A percentile compares a stretch with the other conserved stretches of the same genome.
These are phyloP conservation scores for Siniperca undulata DNA, from an alignment of 2,797 vertebrate species.

Conservation along the genomic window DNA sequence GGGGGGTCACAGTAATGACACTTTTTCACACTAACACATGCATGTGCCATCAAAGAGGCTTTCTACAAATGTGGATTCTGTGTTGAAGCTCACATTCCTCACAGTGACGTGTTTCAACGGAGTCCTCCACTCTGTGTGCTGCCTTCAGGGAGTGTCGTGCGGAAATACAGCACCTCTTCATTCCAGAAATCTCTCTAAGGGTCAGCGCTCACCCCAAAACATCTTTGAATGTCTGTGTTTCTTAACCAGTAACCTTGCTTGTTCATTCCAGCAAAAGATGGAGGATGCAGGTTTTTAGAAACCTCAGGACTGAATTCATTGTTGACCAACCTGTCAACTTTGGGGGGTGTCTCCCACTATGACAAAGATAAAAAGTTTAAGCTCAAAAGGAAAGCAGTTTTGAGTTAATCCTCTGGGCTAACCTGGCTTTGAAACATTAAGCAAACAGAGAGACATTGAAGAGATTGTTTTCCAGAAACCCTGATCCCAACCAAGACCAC, in stretches of 20 bases:
- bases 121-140: constrained; percentile 48
- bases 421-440: constrained; percentile 12
- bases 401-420: neutral
- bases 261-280: constrained; percentile 7
- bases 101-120: constrained; percentile 77
- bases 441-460: constrained; percentile 20
- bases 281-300: constrained; percentile 27
- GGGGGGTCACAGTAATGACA: neutral
- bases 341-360: neutral
- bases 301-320: neutral
- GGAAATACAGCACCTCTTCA: constrained; percentile 72
- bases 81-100: constrained; percentile 78
- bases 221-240: constrained; percentile 9
- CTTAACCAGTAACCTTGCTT: neutral
- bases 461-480: constrained; percentile 10
- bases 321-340: constrained; percentile 27
- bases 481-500: neutral
- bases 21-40: constrained; percentile 2
- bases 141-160: constrained; percentile 67
- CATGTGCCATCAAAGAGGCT: constrained; percentile 29
- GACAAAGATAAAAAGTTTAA: neutral
- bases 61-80: constrained; percentile 31
- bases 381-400: neutral
- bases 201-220: constrained; percentile 41
- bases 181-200: constrained; percentile 45